These are phyloP conservation scores for Parnassius apollo DNA, from an alignment of 2,888 invertebrate species.

Conservation along the genomic window DNA sequence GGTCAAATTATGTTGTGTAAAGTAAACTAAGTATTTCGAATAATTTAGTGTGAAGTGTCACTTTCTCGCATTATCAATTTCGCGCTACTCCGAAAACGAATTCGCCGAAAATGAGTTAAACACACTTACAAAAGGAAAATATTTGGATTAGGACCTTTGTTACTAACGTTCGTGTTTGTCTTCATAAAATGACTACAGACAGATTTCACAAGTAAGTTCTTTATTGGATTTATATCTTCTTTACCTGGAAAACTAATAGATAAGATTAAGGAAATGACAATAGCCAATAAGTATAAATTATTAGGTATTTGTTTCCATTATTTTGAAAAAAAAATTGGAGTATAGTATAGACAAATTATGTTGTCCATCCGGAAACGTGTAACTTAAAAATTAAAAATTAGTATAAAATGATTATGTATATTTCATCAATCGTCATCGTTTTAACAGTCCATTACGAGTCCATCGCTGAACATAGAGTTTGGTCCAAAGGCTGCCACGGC, in stretches of 20 bases:
- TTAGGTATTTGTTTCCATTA: too few species aligned
- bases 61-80: conserved; percentile 69
- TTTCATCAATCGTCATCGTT: too few species aligned
- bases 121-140: conserved; percentile 38
- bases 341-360: too few species aligned
- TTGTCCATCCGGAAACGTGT: too few species aligned
- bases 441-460: too few species aligned
- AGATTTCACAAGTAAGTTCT: conserved; percentile 83
- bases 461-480: too few species aligned
- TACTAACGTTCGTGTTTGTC: conserved; percentile 7
- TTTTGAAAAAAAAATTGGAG: too few species aligned
- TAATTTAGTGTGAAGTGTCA: conserved; percentile 55
- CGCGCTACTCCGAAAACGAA: conserved; percentile 53
- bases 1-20: conserved; percentile 30
- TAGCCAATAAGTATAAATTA: background rate
- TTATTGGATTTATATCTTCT: conserved; percentile 30
- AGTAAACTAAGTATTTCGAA: conserved; percentile 30
- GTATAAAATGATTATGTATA: too few species aligned
- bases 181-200: conserved; percentile 77
- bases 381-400: too few species aligned
- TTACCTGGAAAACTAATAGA: conserved; percentile 38
- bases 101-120: conserved; percentile 70
- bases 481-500: too few species aligned
- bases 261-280: conserved; percentile 44
- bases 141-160: conserved; percentile 5